These are phyloP conservation scores for Hormaphis cornu DNA, from an alignment of 1,140 invertebrate genomes.

Conservation along the genomic window DNA sequence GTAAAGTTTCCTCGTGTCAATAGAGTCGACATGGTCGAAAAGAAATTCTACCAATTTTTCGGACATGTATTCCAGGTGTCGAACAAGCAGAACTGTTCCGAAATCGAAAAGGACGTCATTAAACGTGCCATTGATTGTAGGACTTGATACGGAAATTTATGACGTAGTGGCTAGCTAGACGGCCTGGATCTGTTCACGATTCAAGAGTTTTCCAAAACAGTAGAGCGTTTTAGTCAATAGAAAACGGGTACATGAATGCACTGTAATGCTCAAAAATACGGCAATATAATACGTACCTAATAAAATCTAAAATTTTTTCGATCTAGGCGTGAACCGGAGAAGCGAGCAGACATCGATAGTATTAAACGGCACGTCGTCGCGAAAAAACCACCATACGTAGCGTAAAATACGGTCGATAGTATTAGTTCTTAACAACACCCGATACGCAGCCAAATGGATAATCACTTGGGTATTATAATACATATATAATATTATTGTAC, in stretches of 20 bases:
- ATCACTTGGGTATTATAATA: no score
- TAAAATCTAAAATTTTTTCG: no score
- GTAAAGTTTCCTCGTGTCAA: neutral
- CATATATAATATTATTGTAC: no score
- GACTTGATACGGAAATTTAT: constrained; percentile 39
- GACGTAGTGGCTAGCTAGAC: constrained; percentile 43
- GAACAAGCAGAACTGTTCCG: constrained; percentile 42
- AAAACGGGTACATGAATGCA: neutral
- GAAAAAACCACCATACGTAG: no score
- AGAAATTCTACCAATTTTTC: neutral
- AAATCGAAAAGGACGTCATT: constrained; percentile 43
- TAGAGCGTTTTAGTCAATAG: neutral
- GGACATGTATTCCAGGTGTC: constrained; percentile 36
- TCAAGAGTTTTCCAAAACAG: constrained; percentile 40
- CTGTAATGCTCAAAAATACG: no score
- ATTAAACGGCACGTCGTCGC: no score
- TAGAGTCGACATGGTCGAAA: neutral
- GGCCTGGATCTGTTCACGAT: constrained; percentile 40
- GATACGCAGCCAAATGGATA: no score
- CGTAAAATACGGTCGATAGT: no score
- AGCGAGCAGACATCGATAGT: no score
- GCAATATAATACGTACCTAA: no score
- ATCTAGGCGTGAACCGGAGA: no score
- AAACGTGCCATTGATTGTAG: constrained; percentile 42
- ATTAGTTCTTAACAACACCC: no score